A percentile compares a stretch with the other conserved stretches of the same genome.
These are phyloP conservation scores for Notamacropus eugenii DNA, from an alignment of 2,797 vertebrate species.

Conservation along the genomic window DNA sequence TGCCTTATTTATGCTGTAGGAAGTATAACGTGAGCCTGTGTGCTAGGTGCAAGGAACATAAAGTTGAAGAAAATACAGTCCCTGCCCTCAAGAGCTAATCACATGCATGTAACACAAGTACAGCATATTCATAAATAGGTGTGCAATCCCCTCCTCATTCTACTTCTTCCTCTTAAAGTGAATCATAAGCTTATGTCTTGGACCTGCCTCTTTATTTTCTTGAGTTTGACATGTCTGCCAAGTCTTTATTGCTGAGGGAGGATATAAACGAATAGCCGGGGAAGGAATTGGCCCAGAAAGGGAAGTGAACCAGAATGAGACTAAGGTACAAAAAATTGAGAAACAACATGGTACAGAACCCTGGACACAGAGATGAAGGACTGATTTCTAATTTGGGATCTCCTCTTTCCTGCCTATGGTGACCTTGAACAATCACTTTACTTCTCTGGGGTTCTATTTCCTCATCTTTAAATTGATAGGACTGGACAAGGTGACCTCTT, in stretches of 20 bases:
- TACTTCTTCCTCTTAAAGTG: background rate
- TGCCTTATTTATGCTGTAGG: background rate
- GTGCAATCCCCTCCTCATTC: background rate
- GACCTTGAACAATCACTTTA: background rate
- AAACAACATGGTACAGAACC: background rate
- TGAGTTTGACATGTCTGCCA: background rate
- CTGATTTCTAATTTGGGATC: background rate
- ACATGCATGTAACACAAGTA: background rate
- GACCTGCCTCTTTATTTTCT: background rate
- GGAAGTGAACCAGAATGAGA: background rate
- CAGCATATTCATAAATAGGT: background rate
- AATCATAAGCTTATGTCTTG: background rate
- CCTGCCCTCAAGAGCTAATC: background rate
- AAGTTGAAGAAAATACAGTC: background rate
- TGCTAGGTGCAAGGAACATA: background rate
- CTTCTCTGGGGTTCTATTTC: background rate
- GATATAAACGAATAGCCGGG: background rate
- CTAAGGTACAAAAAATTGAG: background rate
- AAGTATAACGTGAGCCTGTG: background rate
- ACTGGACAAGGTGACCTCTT: background rate
- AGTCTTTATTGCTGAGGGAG: background rate
- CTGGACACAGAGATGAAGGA: background rate
- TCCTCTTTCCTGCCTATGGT: background rate
- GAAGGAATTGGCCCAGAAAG: background rate
- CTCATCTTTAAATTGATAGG: background rate